A percentile compares a stretch with the other conserved stretches of the same genome.
Evolutionary conservation across 2,888 invertebrate genomes (phyloP).

Genomic region (Phragmatobia fuliginosa): DNA sequence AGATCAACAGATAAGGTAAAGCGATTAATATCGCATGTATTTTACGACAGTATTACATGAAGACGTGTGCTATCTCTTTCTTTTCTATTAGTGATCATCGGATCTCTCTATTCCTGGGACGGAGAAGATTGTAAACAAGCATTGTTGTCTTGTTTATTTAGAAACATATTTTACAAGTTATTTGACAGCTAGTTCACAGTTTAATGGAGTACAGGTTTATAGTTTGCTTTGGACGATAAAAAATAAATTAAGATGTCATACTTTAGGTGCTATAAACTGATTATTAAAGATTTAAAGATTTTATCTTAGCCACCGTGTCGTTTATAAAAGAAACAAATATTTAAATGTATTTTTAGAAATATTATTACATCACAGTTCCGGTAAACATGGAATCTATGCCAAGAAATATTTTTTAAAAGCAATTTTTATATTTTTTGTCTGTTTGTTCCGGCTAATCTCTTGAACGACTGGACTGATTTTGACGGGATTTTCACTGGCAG

Average conservation of each 20-base stretch:
- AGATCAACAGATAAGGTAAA: conserved; percentile 21
- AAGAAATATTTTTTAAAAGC: too few relatives aligned
- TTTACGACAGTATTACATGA: not conserved
- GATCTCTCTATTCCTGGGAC: not conserved
- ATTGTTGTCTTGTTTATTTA: conserved; percentile 2
- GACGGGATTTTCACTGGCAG: too few relatives aligned
- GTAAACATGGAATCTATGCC: too few relatives aligned
- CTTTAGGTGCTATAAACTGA: not conserved
- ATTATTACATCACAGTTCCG: too few relatives aligned
- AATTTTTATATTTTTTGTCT: too few relatives aligned
- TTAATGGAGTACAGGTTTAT: conserved; percentile 6
- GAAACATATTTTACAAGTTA: conserved; percentile 12
- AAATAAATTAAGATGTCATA: conserved; percentile 15
- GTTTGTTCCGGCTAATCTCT: too few relatives aligned
- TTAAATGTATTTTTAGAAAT: not conserved
- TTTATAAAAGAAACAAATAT: not conserved
- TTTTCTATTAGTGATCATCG: not conserved
- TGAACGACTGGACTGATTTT: too few relatives aligned
- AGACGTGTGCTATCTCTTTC: conserved; percentile 3
- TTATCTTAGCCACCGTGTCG: not conserved
- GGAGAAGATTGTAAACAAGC: not conserved
- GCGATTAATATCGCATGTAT: conserved; percentile 10
- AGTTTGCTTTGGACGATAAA: conserved; percentile 13
- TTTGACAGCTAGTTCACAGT: conserved; percentile 10
- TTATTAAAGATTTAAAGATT: conserved; percentile 9